Base-by-base conservation (phyloP, 2,888 invertebrate species). In the Tiphia femorata region DNA sequence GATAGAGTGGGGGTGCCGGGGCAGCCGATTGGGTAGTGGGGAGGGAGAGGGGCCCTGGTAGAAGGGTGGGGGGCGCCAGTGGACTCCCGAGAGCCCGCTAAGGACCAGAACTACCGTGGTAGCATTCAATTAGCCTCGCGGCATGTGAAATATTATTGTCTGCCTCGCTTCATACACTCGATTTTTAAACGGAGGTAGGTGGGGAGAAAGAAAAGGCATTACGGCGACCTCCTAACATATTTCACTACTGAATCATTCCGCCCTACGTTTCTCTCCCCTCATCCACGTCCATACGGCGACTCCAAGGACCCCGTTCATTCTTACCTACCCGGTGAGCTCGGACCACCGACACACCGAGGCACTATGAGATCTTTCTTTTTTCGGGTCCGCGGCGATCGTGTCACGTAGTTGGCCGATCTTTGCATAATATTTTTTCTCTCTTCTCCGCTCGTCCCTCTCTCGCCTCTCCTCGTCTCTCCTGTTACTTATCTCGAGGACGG, bases 81-180 rank as follows among this genome's bases (percentile, higher is more conserved):
- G 46, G 33, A 43, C 42, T 57, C 62, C 57, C 70, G 66, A 69
- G 72, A 57, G 64, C 69, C 66, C 64, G 72, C 67, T 73, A 70
- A 73, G 73, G 69, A 72, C 66, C 67, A 70, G 70, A 78, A 82
- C 80, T 81, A 81, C 80, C 79, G 78, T 78, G 77, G 82, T 81
- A 82, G 81, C 82, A 80, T 82, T 82, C 82, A 82, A 82, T 82
- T 82, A 81, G 77, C 76, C 70, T 76, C 78, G 75, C 77, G 73
- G 75, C 73, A 78, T 73, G 79, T 81, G 77, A 82, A 80, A 78
- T 82, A 81, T 81, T 78, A 72, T 70, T 70, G 70, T 72, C 72
- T 59, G 75, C 60, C 66, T 68, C 63, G 71, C 51, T 68, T 71
- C 75, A 44, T 73, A 71, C 68, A 63, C 69, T 70, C 75, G 73